These are phyloP conservation scores for Polyploca ridens DNA, from an alignment of 2,888 invertebrate species.

Conservation along the genomic window DNA sequence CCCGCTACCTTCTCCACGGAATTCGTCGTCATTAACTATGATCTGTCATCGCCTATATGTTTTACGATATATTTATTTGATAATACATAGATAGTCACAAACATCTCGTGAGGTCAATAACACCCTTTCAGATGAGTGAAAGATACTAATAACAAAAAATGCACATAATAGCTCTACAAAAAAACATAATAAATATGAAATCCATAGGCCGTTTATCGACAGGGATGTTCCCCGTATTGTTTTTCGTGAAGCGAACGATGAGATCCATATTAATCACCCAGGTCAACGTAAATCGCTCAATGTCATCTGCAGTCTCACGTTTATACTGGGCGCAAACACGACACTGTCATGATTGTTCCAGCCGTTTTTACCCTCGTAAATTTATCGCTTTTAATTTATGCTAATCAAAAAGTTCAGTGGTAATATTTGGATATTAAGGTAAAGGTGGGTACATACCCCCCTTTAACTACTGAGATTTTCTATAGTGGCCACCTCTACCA, in stretches of 20 bases:
- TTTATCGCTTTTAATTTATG: constrained; percentile 30
- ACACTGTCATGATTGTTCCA: constrained; percentile 45
- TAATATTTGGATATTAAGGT: too few relatives aligned
- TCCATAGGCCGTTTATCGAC: constrained; percentile 35
- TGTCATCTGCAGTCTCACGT: constrained; percentile 49
- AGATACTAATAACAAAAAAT: neutral
- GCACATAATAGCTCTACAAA: too few relatives aligned
- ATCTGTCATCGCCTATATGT: too few relatives aligned
- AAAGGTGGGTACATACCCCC: too few relatives aligned
- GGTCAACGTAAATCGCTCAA: constrained; percentile 55
- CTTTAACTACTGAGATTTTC: too few relatives aligned
- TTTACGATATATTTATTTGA: too few relatives aligned
- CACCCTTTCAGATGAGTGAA: neutral
- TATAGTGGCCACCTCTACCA: too few relatives aligned
- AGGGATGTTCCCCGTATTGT: constrained; percentile 35
- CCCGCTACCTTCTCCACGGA: too few relatives aligned
- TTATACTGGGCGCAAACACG: constrained; percentile 44
- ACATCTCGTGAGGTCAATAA: neutral
- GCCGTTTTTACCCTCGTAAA: constrained; percentile 36
- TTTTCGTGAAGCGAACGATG: constrained; percentile 38
- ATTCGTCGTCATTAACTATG: too few relatives aligned
- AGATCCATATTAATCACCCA: constrained; percentile 49
- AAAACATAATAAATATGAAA: constrained; percentile 27
- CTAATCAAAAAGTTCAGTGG: neutral
- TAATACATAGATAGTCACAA: too few relatives aligned